Evolutionary conservation across 2,797 vertebrate genomes (phyloP).

Genomic region (Amniataba percoides): DNA sequence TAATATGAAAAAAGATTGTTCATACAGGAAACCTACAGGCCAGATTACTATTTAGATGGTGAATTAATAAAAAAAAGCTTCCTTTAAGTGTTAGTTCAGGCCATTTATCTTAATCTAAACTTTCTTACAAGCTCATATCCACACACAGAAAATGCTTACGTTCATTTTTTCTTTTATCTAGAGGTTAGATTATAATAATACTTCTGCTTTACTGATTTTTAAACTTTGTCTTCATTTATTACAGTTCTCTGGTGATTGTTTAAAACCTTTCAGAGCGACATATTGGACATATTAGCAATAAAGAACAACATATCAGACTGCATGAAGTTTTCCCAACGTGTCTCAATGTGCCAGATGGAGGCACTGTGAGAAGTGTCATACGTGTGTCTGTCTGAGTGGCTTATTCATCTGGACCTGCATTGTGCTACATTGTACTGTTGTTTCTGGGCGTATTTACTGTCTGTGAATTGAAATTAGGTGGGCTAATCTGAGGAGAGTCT

Average conservation of each 20-base stretch:
- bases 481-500: neutral
- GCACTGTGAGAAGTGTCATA: constrained; percentile 6
- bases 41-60: neutral
- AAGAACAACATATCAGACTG: too few relatives aligned
- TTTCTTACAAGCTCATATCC: neutral
- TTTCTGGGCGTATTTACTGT: neutral
- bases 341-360: constrained; percentile 20
- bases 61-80: neutral
- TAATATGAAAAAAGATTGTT: neutral
- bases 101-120: neutral
- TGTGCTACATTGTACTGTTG: neutral
- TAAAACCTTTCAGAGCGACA: neutral
- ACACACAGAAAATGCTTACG: neutral
- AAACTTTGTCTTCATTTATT: neutral
- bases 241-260: neutral
- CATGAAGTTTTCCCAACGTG: neutral
- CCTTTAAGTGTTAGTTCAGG: neutral
- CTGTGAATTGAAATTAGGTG: constrained; percentile 1
- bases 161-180: neutral
- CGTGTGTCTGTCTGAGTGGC: neutral
- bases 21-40: neutral
- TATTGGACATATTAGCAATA: neutral
- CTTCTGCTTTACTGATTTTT: neutral
- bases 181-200: neutral
- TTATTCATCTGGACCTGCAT: constrained; percentile 12